Evolutionary conservation across 2,113 vertebrate species (phyloP).

Genomic region (Xenotilapia leptura): DNA sequence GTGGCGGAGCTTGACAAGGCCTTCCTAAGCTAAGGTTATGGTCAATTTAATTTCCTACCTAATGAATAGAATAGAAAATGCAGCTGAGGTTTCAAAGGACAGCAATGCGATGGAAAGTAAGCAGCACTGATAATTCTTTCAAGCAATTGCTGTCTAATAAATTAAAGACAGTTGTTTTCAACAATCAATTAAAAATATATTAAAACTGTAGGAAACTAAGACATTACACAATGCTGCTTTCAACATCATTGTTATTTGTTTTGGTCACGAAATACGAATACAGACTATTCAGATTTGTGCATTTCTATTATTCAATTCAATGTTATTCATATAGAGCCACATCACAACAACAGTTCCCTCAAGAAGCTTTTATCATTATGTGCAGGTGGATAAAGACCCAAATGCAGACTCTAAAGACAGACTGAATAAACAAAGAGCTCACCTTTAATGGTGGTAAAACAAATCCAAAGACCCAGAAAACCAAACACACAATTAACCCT

Average conservation of each 20-base stretch:
- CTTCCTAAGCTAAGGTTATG: neutral
- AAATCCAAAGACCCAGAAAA: neutral
- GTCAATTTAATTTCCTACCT: neutral
- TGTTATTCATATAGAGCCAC: neutral
- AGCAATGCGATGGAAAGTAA: neutral
- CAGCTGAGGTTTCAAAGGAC: neutral
- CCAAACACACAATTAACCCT: neutral
- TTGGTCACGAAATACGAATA: neutral
- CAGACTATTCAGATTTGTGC: neutral
- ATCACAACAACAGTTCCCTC: neutral
- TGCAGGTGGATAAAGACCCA: neutral
- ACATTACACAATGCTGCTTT: neutral
- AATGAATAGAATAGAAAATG: neutral
- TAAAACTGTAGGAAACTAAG: neutral
- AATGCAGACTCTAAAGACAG: neutral
- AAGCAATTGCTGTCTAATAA: neutral
- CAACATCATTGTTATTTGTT: neutral
- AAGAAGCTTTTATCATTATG: neutral
- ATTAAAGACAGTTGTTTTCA: neutral
- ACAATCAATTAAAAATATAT: neutral
- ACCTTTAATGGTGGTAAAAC: neutral
- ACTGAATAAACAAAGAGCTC: accelerated
- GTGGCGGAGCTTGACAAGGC: neutral
- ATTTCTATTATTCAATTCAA: neutral
- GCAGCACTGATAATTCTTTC: neutral